These are phyloP conservation scores for Cololabis saira DNA, from an alignment of 2,113 vertebrate genomes.

Conservation along the genomic window DNA sequence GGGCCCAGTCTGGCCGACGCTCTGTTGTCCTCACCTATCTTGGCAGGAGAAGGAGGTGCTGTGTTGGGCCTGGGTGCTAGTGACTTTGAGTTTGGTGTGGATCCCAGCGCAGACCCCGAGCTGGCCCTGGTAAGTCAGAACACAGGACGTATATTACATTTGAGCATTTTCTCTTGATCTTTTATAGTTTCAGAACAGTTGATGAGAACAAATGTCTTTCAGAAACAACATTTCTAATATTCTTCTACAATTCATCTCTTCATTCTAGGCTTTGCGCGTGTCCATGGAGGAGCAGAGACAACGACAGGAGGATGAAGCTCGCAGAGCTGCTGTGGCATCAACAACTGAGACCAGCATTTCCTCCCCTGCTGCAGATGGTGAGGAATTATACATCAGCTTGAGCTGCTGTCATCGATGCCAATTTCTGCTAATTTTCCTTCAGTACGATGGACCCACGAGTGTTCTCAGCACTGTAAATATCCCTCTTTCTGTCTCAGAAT, in stretches of 20 bases:
- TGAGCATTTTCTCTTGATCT: background rate
- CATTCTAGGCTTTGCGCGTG: slow-evolving; percentile 88
- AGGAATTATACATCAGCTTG: slow-evolving; percentile 10
- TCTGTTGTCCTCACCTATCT: slow-evolving; percentile 92
- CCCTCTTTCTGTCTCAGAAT: slow-evolving; percentile 79
- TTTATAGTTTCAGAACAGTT: background rate
- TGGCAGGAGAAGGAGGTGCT: slow-evolving; percentile 92
- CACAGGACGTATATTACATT: background rate
- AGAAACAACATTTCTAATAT: background rate
- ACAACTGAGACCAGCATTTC: slow-evolving; percentile 88
- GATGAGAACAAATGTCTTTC: background rate
- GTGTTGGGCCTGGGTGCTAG: slow-evolving; percentile 92
- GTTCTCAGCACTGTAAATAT: background rate
- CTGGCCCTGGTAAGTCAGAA: slow-evolving; percentile 88
- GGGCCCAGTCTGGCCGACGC: slow-evolving; percentile 95
- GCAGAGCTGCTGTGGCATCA: slow-evolving; percentile 87
- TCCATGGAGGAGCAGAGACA: slow-evolving; percentile 98
- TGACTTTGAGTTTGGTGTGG: slow-evolving; percentile 96
- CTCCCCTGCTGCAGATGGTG: slow-evolving; percentile 84
- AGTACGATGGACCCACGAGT: background rate
- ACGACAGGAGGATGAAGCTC: slow-evolving; percentile 94
- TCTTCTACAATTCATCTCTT: background rate
- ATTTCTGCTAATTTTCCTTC: background rate
- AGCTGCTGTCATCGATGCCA: background rate
- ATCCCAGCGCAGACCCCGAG: slow-evolving; percentile 94